A percentile compares a stretch with the other conserved stretches of the same genome.
Evolutionary conservation across 2,888 invertebrate species (phyloP).

Genomic region (Cheilosia pagana): DNA sequence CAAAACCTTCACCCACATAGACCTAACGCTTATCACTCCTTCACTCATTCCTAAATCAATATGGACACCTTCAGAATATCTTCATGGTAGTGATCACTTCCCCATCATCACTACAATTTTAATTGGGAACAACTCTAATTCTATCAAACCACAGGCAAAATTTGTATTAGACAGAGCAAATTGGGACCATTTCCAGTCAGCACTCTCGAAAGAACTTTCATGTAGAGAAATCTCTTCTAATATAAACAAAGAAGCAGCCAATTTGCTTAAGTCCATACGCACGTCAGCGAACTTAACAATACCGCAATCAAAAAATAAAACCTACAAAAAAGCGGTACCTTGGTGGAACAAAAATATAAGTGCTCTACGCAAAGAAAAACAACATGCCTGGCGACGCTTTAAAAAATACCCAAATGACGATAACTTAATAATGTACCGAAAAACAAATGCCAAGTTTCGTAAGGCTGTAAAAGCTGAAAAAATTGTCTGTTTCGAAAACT

Average conservation of each 20-base stretch:
- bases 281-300: conserved; percentile 8
- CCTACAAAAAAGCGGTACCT: conserved; percentile 11
- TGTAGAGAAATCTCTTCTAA: not conserved
- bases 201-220: conserved; percentile 18
- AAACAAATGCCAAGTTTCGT: conserved; percentile 2
- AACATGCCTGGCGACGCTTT: conserved; percentile 2
- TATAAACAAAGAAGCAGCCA: conserved; percentile 24
- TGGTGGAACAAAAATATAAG: conserved; percentile 1
- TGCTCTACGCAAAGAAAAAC: not conserved
- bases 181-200: conserved; percentile 22
- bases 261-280: conserved; percentile 2
- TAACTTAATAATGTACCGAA: conserved; percentile 6
- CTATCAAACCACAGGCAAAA: conserved; percentile 4
- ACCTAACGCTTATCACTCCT: too few species aligned
- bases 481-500: conserved; percentile 8
- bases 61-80: conserved; percentile 14
- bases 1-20: too few species aligned
- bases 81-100: conserved; percentile 42
- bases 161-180: conserved; percentile 27
- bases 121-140: conserved; percentile 4
- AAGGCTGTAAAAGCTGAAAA: conserved; percentile 20
- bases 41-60: too few species aligned
- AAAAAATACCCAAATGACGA: conserved; percentile 9
- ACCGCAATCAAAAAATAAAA: conserved; percentile 10
- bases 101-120: conserved; percentile 28